Evolutionary conservation across 2,113 vertebrate genomes (phyloP).

Genomic region (Bungarus multicinctus): DNA sequence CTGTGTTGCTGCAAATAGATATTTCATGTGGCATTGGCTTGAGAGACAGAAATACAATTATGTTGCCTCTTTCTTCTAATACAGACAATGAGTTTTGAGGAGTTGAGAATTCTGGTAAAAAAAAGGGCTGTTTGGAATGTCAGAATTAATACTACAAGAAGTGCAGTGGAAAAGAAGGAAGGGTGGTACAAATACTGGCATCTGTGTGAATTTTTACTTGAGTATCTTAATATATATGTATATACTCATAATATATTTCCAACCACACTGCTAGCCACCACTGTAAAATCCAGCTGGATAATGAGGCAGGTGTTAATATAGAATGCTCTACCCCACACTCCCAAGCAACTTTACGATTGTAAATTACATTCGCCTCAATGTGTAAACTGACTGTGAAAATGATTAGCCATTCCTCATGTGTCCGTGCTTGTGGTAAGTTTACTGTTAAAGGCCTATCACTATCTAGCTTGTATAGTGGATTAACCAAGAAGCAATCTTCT

Average conservation of each 20-base stretch:
- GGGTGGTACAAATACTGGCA: background rate
- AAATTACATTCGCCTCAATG: background rate
- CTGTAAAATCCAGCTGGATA: background rate
- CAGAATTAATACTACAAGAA: background rate
- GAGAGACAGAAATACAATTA: slow-evolving; percentile 34
- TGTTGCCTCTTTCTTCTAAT: slow-evolving; percentile 36
- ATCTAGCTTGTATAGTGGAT: background rate
- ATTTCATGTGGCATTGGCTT: slow-evolving; percentile 37
- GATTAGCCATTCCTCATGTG: background rate
- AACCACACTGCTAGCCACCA: background rate
- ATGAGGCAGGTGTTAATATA: background rate
- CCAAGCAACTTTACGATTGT: background rate
- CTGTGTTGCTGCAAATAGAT: slow-evolving; percentile 46
- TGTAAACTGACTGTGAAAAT: background rate
- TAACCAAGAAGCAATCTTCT: background rate
- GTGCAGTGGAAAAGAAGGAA: background rate
- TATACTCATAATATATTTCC: background rate
- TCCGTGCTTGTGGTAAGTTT: background rate
- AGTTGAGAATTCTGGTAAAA: slow-evolving; percentile 36
- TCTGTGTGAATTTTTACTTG: background rate
- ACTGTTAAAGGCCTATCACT: background rate
- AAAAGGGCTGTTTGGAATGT: slow-evolving; percentile 27
- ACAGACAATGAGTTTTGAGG: slow-evolving; percentile 38
- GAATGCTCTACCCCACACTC: background rate
- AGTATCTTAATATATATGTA: background rate